phyloP scores from a whole-genome alignment of 2,888 invertebrate species.

The Priocnemis perturbator region DNA sequence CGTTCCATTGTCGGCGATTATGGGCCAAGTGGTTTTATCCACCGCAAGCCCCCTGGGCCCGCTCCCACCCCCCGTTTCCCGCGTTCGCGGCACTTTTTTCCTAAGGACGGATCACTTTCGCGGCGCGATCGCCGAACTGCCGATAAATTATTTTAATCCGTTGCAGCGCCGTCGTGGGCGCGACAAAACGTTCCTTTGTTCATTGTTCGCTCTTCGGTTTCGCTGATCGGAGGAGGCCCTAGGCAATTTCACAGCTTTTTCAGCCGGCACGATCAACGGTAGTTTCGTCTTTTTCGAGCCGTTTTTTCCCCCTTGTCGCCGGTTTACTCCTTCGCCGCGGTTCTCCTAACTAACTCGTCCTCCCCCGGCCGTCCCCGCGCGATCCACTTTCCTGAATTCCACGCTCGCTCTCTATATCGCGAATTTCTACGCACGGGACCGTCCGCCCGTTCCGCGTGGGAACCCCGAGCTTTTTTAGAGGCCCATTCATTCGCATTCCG shows the following conservation, averaged over 20 bases:
- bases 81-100: background rate
- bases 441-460: background rate
- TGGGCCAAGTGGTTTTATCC: constrained; percentile 64
- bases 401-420: background rate
- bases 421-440: background rate
- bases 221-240: background rate
- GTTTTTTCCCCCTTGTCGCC: background rate
- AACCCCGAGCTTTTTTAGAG: too few species aligned
- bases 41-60: constrained; percentile 27
- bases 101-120: background rate
- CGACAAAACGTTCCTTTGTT: constrained; percentile 59
- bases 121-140: constrained; percentile 6
- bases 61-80: constrained; percentile 21
- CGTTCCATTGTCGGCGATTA: constrained; percentile 65
- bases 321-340: background rate
- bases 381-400: background rate
- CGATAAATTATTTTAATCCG: constrained; percentile 62
- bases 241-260: constrained; percentile 30
- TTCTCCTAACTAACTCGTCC: background rate
- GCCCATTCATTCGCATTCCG: too few species aligned
- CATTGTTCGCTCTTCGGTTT: constrained; percentile 30
- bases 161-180: constrained; percentile 33
- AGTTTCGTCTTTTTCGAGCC: constrained; percentile 26
- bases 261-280: constrained; percentile 12
- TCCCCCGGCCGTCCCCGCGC: background rate